Evolutionary conservation across 2,797 vertebrate species (phyloP).

Genomic region (Coluber constrictor): DNA sequence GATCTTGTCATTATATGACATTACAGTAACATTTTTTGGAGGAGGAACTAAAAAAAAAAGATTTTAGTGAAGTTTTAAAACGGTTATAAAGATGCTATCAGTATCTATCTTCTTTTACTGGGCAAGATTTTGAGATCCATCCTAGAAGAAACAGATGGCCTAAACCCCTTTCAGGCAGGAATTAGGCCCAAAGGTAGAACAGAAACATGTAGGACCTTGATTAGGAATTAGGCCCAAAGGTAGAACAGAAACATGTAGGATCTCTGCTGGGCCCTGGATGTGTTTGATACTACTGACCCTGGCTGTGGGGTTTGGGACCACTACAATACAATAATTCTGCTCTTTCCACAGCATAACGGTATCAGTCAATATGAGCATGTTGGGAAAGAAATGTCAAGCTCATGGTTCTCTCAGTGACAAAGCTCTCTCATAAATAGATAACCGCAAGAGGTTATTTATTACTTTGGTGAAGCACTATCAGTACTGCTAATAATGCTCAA

Average conservation of each 20-base stretch:
- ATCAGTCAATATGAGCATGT: background rate
- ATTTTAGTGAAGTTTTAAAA: background rate
- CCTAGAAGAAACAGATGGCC: background rate
- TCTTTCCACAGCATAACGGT: background rate
- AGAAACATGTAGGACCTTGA: background rate
- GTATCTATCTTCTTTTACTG: background rate
- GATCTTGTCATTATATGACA: constrained; percentile 64
- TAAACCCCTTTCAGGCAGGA: background rate
- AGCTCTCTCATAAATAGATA: background rate
- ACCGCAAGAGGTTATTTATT: background rate
- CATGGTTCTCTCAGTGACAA: background rate
- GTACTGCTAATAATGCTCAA: background rate
- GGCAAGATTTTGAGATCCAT: background rate
- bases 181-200: background rate
- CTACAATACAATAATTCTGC: background rate
- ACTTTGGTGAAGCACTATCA: background rate
- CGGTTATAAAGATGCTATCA: background rate
- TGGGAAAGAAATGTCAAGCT: background rate
- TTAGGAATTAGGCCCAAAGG: background rate
- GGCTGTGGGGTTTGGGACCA: background rate
- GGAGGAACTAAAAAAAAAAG: constrained; percentile 60
- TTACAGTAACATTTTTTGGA: constrained; percentile 51
- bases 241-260: background rate
- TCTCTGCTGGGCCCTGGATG: background rate
- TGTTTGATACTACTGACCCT: background rate